Conservation (phyloP, 2,113 vertebrate species). For the Gnathonemus echidnorhynchus region DNA sequence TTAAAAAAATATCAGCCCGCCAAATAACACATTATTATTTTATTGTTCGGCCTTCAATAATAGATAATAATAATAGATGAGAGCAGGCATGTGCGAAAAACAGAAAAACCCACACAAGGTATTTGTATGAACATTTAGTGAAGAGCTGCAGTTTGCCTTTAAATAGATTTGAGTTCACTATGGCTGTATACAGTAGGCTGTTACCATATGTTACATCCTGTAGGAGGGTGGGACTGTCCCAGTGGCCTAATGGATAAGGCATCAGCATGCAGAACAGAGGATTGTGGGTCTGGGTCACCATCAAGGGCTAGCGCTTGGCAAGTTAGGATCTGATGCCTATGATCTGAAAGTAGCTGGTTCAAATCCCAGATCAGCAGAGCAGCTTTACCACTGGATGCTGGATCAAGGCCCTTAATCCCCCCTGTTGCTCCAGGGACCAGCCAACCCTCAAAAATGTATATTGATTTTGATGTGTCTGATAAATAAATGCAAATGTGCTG, state of each 20-base stretch:
- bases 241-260: background rate
- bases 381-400: background rate
- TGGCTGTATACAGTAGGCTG: background rate
- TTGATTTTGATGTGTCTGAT: background rate
- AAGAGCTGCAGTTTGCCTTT: background rate
- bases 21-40: background rate
- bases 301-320: background rate
- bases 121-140: background rate
- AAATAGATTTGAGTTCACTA: background rate
- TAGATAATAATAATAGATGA: background rate
- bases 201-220: background rate
- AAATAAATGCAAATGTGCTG: background rate
- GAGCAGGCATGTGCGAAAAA: background rate
- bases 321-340: background rate
- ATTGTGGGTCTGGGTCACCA: background rate
- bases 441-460: background rate
- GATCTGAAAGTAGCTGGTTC: background rate
- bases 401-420: background rate
- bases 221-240: background rate
- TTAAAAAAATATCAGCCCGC: background rate
- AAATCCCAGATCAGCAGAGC: background rate
- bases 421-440: background rate
- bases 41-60: conserved; percentile 6
- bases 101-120: background rate
- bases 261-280: background rate